These are phyloP conservation scores for Dermochelys coriacea DNA, from an alignment of 2,797 vertebrate genomes.

Conservation along the genomic window DNA sequence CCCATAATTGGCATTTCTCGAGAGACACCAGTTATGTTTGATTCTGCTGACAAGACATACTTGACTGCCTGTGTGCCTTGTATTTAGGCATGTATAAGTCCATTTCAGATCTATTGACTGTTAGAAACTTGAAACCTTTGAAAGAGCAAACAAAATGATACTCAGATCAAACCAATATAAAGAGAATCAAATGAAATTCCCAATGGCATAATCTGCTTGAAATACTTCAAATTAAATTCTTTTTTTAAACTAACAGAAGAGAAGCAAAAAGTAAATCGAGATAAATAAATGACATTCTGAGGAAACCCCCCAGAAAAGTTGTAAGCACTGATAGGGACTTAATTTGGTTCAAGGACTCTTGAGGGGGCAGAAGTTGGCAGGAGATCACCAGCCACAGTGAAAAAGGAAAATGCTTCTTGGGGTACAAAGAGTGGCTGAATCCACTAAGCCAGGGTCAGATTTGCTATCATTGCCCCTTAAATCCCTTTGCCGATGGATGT, in stretches of 20 bases:
- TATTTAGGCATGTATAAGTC: conserved; percentile 1
- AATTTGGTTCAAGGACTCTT: conserved; percentile 32
- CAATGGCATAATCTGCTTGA: background rate
- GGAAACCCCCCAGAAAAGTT: background rate
- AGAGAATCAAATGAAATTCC: background rate
- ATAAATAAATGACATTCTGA: conserved; percentile 1
- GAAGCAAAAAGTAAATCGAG: background rate
- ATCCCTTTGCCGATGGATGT: background rate
- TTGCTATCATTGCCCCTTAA: background rate
- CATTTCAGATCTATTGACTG: background rate
- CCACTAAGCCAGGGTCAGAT: background rate
- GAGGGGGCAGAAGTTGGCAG: conserved; percentile 5
- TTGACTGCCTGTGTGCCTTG: conserved; percentile 24
- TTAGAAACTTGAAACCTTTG: background rate
- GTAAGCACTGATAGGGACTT: background rate
- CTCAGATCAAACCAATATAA: conserved; percentile 5
- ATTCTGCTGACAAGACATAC: conserved; percentile 28
- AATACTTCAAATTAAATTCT: conserved; percentile 6
- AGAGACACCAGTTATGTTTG: conserved; percentile 9
- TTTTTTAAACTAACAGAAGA: conserved; percentile 13
- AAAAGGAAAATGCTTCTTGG: background rate
- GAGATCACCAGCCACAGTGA: background rate
- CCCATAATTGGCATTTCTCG: conserved; percentile 23
- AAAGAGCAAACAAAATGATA: background rate
- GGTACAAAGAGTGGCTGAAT: background rate